phyloP scores from a whole-genome alignment of 2,113 vertebrate species.

The Megaceryle torquata region DNA sequence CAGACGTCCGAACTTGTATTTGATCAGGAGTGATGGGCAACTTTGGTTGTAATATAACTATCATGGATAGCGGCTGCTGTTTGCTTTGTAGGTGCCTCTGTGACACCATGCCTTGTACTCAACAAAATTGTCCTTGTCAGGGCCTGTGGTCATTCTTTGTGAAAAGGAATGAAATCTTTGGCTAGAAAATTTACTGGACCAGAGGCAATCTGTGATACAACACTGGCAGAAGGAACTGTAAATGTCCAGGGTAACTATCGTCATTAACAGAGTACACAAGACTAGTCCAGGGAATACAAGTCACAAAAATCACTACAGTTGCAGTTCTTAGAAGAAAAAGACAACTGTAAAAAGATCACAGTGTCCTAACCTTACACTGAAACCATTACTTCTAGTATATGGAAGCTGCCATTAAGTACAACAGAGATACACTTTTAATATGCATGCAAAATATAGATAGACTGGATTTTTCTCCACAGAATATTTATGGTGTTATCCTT shows the following conservation, averaged over 20 bases:
- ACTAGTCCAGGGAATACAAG: not conserved
- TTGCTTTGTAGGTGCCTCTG: no score
- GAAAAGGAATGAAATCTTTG: fast-evolving
- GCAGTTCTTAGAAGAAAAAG: not conserved
- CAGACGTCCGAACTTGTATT: no score
- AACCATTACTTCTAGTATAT: not conserved
- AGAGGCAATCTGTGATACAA: not conserved
- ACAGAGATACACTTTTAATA: not conserved
- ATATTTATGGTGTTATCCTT: not conserved
- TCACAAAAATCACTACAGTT: not conserved
- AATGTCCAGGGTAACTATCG: not conserved
- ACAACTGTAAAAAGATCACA: not conserved
- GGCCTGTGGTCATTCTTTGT: not conserved
- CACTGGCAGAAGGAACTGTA: not conserved
- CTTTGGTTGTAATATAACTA: no score
- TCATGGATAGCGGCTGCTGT: no score
- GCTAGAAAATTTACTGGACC: not conserved
- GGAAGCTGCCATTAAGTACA: not conserved
- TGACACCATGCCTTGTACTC: not conserved
- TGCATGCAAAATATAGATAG: not conserved
- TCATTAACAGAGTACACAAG: not conserved
- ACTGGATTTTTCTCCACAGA: not conserved
- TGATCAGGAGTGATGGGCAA: no score
- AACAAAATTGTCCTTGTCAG: not conserved
- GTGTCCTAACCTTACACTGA: not conserved